phyloP scores from a whole-genome alignment of 2,113 vertebrate species.

The Glaucidium brasilianum region DNA sequence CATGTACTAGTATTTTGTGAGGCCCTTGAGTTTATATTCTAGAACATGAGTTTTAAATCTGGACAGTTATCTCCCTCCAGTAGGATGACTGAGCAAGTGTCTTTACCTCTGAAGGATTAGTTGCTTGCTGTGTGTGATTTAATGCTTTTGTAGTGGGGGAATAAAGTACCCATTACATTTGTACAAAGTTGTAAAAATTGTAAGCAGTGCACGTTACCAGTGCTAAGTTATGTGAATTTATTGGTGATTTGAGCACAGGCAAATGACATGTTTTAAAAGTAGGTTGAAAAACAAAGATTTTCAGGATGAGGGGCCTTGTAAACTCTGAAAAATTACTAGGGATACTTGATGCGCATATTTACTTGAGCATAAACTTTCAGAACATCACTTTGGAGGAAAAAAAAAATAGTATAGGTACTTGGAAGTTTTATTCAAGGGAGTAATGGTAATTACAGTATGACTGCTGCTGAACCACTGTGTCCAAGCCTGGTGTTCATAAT shows the following conservation, averaged over 20 bases:
- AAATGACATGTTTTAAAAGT: not conserved
- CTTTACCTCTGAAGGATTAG: not conserved
- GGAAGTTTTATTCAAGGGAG: not conserved
- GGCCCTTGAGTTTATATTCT: not conserved
- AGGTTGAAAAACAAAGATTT: not conserved
- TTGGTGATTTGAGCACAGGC: not conserved
- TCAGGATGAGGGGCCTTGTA: not conserved
- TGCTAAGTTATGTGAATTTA: not conserved
- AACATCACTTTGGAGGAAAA: not conserved
- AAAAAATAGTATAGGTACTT: not conserved
- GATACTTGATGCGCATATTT: not conserved
- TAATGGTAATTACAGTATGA: not conserved
- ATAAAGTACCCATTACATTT: not conserved
- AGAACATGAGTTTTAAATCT: not conserved
- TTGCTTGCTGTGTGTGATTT: not conserved
- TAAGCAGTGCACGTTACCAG: not conserved
- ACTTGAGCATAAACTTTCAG: not conserved
- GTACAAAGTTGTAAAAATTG: not conserved
- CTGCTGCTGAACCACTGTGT: not conserved
- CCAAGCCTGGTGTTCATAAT: not conserved
- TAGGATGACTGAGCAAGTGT: not conserved
- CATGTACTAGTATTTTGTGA: not conserved
- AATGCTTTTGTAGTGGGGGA: rapidly evolving
- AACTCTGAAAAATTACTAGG: not conserved
- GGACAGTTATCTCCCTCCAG: not conserved